Evolutionary conservation across 2,113 vertebrate species (phyloP).

Genomic region (Parus major): DNA sequence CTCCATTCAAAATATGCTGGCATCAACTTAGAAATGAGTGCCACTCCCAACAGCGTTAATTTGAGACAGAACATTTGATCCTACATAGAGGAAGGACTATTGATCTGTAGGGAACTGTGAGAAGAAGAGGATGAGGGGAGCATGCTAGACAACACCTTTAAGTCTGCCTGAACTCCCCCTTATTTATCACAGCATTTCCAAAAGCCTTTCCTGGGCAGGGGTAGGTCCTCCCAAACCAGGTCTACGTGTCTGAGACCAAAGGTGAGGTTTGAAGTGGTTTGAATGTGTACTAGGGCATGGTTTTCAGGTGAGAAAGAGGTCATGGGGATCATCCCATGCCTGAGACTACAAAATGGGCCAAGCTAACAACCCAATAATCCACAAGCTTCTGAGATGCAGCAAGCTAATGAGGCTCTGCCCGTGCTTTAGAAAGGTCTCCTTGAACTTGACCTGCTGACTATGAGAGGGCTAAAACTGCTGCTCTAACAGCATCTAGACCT

Average conservation of each 20-base stretch:
- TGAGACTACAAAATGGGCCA: constrained; percentile 4
- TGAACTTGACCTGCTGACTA: constrained; percentile 3
- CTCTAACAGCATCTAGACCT: background rate
- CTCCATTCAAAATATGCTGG: background rate
- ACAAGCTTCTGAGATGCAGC: background rate
- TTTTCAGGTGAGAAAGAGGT: background rate
- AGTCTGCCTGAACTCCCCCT: background rate
- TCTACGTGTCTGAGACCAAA: background rate
- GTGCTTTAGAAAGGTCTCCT: background rate
- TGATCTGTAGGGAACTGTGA: background rate
- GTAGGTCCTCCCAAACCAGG: background rate
- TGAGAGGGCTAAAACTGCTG: background rate
- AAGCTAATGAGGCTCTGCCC: background rate
- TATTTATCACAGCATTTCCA: background rate
- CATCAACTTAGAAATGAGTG: background rate
- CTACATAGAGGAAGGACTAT: background rate
- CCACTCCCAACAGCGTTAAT: background rate
- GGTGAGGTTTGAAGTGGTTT: background rate
- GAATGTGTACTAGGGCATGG: background rate
- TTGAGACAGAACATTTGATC: background rate
- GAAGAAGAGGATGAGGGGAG: background rate
- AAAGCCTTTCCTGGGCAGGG: background rate
- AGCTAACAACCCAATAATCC: background rate
- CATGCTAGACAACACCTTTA: background rate
- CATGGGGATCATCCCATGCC: background rate